Conservation (phyloP, 2,797 vertebrate species). For the Dromococcyx pavoninus region DNA sequence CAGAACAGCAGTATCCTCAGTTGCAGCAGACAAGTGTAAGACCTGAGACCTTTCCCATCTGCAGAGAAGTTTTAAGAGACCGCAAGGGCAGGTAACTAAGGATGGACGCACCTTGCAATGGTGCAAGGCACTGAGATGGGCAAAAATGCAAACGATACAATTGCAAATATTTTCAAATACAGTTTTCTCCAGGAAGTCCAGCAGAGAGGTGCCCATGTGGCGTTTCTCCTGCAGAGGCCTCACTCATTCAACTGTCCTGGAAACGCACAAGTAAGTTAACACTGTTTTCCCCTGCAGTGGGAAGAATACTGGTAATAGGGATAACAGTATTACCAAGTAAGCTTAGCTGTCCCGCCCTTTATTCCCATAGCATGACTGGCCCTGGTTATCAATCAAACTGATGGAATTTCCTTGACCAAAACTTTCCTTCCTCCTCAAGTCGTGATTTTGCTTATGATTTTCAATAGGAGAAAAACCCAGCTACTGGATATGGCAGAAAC, state of each 20-base stretch:
- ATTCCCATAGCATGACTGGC: background rate
- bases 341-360: background rate
- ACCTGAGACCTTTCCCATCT: background rate
- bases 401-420: constrained; percentile 27
- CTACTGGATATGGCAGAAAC: background rate
- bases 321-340: background rate
- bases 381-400: background rate
- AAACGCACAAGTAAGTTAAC: background rate
- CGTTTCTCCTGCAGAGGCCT: background rate
- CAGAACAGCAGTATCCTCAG: background rate
- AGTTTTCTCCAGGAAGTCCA: background rate
- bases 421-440: constrained; percentile 15
- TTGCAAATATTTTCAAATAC: background rate
- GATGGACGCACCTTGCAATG: background rate
- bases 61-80: background rate
- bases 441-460: constrained; percentile 39
- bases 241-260: background rate
- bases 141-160: background rate
- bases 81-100: background rate
- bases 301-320: background rate
- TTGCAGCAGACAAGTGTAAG: background rate
- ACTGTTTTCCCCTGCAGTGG: background rate
- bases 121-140: background rate
- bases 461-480: background rate
- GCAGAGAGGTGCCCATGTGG: background rate